Evolutionary conservation across 2,113 vertebrate species (phyloP).

Genomic region (Perognathus longimembris): DNA sequence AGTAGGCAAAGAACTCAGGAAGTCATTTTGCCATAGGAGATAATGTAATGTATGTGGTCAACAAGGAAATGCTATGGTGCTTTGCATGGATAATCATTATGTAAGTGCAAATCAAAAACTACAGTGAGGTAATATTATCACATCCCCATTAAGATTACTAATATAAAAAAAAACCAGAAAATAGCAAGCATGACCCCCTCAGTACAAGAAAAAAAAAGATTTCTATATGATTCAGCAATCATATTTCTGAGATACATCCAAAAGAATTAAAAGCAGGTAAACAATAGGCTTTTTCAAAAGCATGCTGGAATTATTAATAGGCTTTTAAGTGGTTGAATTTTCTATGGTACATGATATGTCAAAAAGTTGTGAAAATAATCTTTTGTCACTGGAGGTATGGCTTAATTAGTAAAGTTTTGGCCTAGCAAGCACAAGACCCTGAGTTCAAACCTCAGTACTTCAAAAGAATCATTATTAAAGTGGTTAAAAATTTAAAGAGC

Average conservation of each 20-base stretch:
- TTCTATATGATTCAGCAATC: not conserved
- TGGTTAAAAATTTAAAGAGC: not conserved
- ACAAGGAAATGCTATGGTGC: not conserved
- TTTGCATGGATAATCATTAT: not conserved
- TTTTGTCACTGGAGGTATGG: not conserved
- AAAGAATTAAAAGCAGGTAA: not conserved
- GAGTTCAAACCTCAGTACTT: too few relatives aligned
- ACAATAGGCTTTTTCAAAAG: not conserved
- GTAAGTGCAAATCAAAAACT: not conserved
- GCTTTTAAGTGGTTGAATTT: not conserved
- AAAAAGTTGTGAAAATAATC: not conserved
- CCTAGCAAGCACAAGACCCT: too few relatives aligned
- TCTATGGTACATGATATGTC: not conserved
- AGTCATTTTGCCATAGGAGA: not conserved
- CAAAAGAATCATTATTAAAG: not conserved
- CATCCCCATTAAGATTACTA: not conserved
- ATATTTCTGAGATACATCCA: too few relatives aligned
- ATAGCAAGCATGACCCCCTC: not conserved
- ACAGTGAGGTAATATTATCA: not conserved
- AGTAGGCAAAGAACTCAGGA: not conserved
- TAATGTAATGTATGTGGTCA: not conserved
- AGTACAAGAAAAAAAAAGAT: not conserved
- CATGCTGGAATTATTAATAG: too few relatives aligned
- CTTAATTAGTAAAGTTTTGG: too few relatives aligned
- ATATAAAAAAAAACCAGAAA: not conserved